phyloP scores from a whole-genome alignment of 2,113 vertebrate genomes.

The Glaucidium brasilianum region DNA sequence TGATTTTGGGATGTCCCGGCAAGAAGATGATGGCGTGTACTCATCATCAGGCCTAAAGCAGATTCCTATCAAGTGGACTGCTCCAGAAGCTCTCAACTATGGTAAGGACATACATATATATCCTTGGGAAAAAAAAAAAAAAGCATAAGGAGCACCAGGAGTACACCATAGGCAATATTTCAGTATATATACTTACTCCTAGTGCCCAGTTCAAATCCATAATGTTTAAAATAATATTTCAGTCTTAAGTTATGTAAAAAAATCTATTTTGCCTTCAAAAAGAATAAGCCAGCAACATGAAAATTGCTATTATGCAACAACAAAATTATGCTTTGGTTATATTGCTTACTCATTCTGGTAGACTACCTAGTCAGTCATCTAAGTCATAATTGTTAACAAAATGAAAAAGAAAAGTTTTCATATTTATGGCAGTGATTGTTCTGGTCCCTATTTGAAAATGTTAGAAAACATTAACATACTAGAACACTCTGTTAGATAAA shows the following conservation, averaged over 20 bases:
- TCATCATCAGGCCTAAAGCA: slow-evolving; percentile 96
- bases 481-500: not conserved
- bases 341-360: not conserved
- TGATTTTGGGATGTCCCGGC: slow-evolving; percentile 97
- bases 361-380: not conserved
- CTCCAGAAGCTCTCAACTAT: slow-evolving; percentile 97
- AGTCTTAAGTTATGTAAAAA: not conserved
- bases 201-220: not conserved
- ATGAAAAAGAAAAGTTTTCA: not conserved
- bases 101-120: slow-evolving; percentile 72
- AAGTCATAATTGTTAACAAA: not conserved
- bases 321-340: not conserved
- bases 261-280: not conserved
- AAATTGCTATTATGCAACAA: not conserved
- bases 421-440: not conserved
- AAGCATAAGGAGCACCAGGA: not conserved
- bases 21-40: slow-evolving; percentile 95
- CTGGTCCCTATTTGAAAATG: not conserved
- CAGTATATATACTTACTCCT: not conserved
- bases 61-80: slow-evolving; percentile 99
- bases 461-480: not conserved
- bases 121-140: not conserved
- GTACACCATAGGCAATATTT: not conserved
- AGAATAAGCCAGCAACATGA: not conserved
- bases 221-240: not conserved